Conservation (phyloP, 1,140 invertebrate genomes). For the Drosophila lowei region DNA sequence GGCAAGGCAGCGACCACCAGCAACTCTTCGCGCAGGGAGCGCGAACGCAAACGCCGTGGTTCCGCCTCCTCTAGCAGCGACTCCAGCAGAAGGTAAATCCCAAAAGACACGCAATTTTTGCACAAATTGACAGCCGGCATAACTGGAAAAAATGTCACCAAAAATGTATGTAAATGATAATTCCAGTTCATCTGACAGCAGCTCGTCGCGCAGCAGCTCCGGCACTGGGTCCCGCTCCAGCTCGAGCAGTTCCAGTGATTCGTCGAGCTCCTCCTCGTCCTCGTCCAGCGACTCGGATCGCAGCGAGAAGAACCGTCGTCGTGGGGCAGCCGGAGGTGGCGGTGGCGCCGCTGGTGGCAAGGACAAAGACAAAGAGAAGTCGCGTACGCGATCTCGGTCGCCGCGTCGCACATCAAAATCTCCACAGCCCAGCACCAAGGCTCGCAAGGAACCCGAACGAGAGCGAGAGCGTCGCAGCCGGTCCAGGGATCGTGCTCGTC, state of each 20-base stretch:
- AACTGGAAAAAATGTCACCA: conserved; percentile 1
- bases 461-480: conserved; percentile 54
- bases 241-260: conserved; percentile 89
- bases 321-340: conserved; percentile 79
- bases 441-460: conserved; percentile 66
- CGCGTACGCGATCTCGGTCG: conserved; percentile 61
- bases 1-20: conserved; percentile 51
- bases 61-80: conserved; percentile 90
- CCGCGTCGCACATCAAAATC: conserved; percentile 84
- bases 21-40: conserved; percentile 74
- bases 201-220: conserved; percentile 91
- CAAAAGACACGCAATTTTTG: too few relatives aligned
- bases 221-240: conserved; percentile 90
- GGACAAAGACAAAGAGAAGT: conserved; percentile 64
- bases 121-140: neutral
- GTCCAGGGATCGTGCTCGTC: conserved; percentile 58
- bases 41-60: conserved; percentile 78
- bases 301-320: conserved; percentile 67
- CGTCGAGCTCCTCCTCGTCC: conserved; percentile 85
- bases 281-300: conserved; percentile 84
- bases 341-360: conserved; percentile 84
- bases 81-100: conserved; percentile 88
- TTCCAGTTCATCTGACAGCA: conserved; percentile 83
- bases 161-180: neutral
- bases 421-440: conserved; percentile 46